A percentile compares a stretch with the other conserved stretches of the same genome.
phyloP scores from a whole-genome alignment of 2,113 vertebrate genomes.

The Melanocharis versteri region DNA sequence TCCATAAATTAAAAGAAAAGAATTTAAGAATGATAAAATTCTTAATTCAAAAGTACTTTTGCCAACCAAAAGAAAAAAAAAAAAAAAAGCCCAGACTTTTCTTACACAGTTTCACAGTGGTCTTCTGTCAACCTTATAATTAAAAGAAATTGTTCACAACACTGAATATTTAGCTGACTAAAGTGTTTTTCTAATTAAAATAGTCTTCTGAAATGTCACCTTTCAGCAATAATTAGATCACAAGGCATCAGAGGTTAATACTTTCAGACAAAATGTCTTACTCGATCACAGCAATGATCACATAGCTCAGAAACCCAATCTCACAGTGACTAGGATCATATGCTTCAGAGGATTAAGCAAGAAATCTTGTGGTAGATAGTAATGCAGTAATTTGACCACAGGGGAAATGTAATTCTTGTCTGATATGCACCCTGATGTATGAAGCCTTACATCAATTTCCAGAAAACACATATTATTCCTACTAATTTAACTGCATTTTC shows the following conservation, averaged over 20 bases:
- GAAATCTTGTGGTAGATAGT: slow-evolving; percentile 22
- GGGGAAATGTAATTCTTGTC: not conserved
- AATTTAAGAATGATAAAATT: not conserved
- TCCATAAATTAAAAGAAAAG: not conserved
- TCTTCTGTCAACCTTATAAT: not conserved
- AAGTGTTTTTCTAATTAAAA: slow-evolving; percentile 19
- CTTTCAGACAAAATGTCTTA: slow-evolving; percentile 12
- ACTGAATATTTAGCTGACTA: not conserved
- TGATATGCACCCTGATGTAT: not conserved
- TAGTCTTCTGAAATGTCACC: not conserved
- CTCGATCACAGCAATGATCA: not conserved
- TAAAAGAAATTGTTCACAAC: not conserved
- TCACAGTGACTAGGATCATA: not conserved
- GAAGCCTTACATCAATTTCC: not conserved
- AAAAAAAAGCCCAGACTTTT: not conserved
- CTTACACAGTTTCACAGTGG: not conserved
- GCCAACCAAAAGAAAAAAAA: not conserved
- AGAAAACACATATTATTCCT: not conserved
- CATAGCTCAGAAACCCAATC: not conserved
- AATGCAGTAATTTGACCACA: slow-evolving; percentile 10
- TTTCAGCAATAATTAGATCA: slow-evolving; percentile 18
- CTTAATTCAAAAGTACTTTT: not conserved
- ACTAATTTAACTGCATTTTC: slow-evolving; percentile 7
- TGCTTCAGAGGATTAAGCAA: not conserved
- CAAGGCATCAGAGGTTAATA: not conserved